A percentile compares a stretch with the other conserved stretches of the same genome.
These are phyloP conservation scores for Zosterops pallidus DNA, from an alignment of 2,113 vertebrate species.

Conservation along the genomic window DNA sequence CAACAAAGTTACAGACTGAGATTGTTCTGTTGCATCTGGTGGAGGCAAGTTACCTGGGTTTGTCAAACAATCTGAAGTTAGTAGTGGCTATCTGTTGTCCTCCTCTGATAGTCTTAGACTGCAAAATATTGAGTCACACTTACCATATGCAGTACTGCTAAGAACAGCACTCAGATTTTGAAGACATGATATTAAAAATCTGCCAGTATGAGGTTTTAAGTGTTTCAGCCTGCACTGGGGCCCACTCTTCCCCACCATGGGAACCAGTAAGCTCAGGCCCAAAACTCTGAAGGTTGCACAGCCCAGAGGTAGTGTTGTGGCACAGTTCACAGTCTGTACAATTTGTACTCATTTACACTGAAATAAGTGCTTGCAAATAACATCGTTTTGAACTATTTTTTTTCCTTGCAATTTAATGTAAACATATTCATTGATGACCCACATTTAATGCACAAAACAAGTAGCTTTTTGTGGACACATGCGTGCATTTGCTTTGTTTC, in stretches of 20 bases:
- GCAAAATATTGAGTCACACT: not conserved
- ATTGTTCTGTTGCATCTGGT: not conserved
- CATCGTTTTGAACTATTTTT: not conserved
- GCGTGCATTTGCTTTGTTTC: not conserved
- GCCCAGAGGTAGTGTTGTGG: not conserved
- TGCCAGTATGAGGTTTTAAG: not conserved
- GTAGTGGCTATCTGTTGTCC: not conserved
- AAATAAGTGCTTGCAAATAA: not conserved
- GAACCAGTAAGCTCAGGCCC: not conserved
- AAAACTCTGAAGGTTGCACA: not conserved
- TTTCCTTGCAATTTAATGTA: not conserved
- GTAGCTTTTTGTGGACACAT: too few relatives aligned
- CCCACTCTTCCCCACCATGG: not conserved
- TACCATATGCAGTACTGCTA: not conserved
- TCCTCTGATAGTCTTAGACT: not conserved
- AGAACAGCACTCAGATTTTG: not conserved
- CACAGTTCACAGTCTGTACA: not conserved
- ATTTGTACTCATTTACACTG: not conserved
- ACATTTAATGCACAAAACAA: not conserved
- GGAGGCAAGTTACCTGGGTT: not conserved
- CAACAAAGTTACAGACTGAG: not conserved
- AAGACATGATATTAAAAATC: not conserved
- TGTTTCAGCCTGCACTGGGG: not conserved
- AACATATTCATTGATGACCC: not conserved
- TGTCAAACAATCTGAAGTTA: not conserved